A percentile compares a stretch with the other conserved stretches of the same genome.
Evolutionary conservation across 2,113 vertebrate species (phyloP).

Genomic region (Seriola aureovittata): DNA sequence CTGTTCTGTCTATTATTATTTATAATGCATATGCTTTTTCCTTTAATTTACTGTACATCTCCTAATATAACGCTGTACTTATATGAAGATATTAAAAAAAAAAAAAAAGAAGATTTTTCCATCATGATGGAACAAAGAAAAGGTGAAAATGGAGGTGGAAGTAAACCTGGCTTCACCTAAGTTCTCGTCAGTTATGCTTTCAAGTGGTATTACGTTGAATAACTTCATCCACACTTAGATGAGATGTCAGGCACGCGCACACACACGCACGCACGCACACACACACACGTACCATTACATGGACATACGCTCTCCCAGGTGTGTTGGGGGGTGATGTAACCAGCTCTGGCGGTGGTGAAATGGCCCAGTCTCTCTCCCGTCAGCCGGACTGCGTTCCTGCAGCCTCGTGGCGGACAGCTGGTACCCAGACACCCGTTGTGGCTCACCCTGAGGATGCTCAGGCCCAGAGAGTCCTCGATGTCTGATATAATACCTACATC

Average conservation of each 20-base stretch:
- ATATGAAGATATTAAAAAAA: too few relatives aligned
- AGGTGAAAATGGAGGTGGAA: too few relatives aligned
- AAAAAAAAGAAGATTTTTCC: too few relatives aligned
- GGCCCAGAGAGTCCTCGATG: slow-evolving; percentile 86
- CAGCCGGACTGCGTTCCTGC: slow-evolving; percentile 89
- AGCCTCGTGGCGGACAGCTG: slow-evolving; percentile 86
- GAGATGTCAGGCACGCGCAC: neutral
- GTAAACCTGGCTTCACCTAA: too few relatives aligned
- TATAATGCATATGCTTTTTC: neutral
- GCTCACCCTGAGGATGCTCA: slow-evolving; percentile 86
- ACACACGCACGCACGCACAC: neutral
- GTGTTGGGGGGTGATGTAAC: slow-evolving; percentile 92
- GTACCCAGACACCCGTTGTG: slow-evolving; percentile 87
- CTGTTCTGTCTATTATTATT: neutral
- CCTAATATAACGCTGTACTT: too few relatives aligned
- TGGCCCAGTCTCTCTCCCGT: slow-evolving; percentile 84
- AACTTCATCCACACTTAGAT: too few relatives aligned
- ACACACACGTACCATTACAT: slow-evolving; percentile 89
- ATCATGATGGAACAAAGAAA: too few relatives aligned
- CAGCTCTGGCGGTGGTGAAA: slow-evolving; percentile 91
- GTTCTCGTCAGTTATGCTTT: too few relatives aligned
- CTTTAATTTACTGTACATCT: too few relatives aligned
- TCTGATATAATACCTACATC: slow-evolving; percentile 77
- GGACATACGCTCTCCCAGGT: slow-evolving; percentile 90
- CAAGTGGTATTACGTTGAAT: too few relatives aligned